phyloP scores from a whole-genome alignment of 2,797 vertebrate genomes.

The Lithobates pipiens region DNA sequence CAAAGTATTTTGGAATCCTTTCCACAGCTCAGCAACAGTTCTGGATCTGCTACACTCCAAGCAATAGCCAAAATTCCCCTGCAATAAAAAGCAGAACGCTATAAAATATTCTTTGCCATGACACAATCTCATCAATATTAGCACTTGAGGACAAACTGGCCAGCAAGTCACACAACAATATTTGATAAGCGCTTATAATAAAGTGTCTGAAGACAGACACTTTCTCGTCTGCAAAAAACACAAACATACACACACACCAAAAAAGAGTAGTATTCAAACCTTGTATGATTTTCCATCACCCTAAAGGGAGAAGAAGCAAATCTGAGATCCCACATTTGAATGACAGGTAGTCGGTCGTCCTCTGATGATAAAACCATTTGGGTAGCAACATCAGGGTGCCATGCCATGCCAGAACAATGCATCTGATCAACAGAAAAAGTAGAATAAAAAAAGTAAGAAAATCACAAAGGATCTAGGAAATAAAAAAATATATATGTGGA shows the following conservation, averaged over 20 bases:
- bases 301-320: slow-evolving; percentile 96
- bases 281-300: slow-evolving; percentile 93
- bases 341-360: slow-evolving; percentile 93
- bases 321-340: slow-evolving; percentile 98
- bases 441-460: neutral
- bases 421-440: slow-evolving; percentile 76
- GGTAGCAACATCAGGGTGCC: slow-evolving; percentile 97
- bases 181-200: too few species aligned
- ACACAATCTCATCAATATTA: too few species aligned
- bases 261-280: slow-evolving; percentile 73
- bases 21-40: slow-evolving; percentile 93
- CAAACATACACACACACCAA: too few species aligned
- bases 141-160: too few species aligned
- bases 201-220: too few species aligned
- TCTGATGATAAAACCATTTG: slow-evolving; percentile 94
- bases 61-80: slow-evolving; percentile 93
- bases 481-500: neutral
- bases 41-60: slow-evolving; percentile 94
- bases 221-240: too few species aligned
- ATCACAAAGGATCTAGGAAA: neutral
- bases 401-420: slow-evolving; percentile 95
- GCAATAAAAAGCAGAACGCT: slow-evolving; percentile 11
- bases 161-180: too few species aligned
- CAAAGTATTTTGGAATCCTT: slow-evolving; percentile 97
- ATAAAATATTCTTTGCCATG: neutral